Percentiles rank a stretch among this genome's conserved stretches.
Conservation (phyloP, 2,113 vertebrate species). For the Microcebus lehilahytsara region DNA sequence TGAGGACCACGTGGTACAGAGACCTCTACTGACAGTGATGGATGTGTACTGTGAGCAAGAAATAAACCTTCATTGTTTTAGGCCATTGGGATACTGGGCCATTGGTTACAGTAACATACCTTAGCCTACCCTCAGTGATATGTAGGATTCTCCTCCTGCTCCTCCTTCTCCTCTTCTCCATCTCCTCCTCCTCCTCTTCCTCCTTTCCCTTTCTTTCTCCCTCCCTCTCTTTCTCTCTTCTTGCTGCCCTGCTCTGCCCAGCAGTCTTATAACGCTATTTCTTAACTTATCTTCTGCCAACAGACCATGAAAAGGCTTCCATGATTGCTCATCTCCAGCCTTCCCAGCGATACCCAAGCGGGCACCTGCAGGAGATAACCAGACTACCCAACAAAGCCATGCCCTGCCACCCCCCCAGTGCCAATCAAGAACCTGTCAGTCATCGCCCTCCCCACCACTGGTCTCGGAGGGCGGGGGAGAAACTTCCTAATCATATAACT, state of each 20-base stretch:
- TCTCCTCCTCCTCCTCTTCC: not conserved
- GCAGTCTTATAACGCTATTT: not conserved
- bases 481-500: constrained; percentile 77
- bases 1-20: constrained; percentile 37
- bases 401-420: constrained; percentile 76
- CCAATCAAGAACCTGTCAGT: constrained; percentile 83
- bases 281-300: constrained; percentile 80
- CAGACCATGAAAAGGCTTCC: constrained; percentile 80
- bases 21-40: constrained; percentile 46
- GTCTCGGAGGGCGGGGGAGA: constrained; percentile 76
- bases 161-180: not conserved
- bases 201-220: not conserved
- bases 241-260: not conserved
- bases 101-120: not conserved
- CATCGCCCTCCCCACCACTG: constrained; percentile 54
- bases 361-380: constrained; percentile 79
- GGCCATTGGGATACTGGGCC: not conserved
- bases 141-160: not conserved
- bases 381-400: constrained; percentile 78
- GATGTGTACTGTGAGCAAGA: constrained; percentile 7
- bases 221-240: too few relatives aligned
- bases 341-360: constrained; percentile 76
- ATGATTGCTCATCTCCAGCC: constrained; percentile 77
- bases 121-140: not conserved
- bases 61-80: constrained; percentile 52